Evolutionary conservation across 2,113 vertebrate genomes (phyloP).

Genomic region (Passer domesticus): DNA sequence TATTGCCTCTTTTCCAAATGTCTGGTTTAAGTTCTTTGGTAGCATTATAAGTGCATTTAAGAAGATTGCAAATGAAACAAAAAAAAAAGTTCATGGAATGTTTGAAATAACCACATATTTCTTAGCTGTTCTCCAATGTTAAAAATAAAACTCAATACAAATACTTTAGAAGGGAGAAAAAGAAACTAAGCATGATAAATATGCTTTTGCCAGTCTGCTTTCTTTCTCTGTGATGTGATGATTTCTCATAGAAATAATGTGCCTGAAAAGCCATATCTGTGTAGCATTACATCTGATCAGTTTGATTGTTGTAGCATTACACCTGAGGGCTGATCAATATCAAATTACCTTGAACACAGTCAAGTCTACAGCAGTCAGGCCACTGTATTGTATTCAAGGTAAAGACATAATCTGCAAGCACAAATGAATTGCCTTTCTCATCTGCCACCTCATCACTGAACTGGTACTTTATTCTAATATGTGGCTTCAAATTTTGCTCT

Average conservation of each 20-base stretch:
- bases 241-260: slow-evolving; percentile 42
- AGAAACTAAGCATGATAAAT: not conserved
- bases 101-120: not conserved
- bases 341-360: slow-evolving; percentile 60
- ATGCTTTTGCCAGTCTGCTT: not conserved
- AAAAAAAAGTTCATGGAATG: not conserved
- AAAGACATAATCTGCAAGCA: slow-evolving; percentile 25
- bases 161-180: not conserved
- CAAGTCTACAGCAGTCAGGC: not conserved
- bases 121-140: not conserved
- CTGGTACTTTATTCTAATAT: not conserved
- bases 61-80: not conserved
- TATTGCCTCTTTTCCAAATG: not conserved
- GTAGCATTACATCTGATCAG: not conserved
- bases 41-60: not conserved
- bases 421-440: not conserved
- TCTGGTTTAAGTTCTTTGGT: not conserved
- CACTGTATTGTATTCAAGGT: slow-evolving; percentile 6
- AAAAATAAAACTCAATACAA: not conserved
- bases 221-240: slow-evolving; percentile 1
- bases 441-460: not conserved
- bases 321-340: slow-evolving; percentile 43
- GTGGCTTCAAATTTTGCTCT: not conserved
- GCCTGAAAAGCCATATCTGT: not conserved
- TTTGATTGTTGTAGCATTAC: not conserved